Base-by-base conservation (phyloP, 1,140 invertebrate genomes). In the Acyrthosiphon pisum region DNA sequence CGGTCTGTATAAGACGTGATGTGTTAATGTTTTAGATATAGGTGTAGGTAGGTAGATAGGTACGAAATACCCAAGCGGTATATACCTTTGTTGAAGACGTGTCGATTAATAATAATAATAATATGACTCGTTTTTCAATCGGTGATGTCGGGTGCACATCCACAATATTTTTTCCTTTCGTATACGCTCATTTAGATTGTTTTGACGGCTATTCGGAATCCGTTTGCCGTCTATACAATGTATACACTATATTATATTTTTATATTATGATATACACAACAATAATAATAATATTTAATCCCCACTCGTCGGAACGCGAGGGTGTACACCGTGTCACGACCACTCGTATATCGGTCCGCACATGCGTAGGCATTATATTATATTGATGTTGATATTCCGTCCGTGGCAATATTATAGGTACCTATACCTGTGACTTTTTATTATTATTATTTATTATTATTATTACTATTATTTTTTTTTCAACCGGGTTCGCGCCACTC, bases 61-160 rank as follows among this genome's bases (percentile, higher is more conserved):
- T 76, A n/a, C n/a, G 30, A 18, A n/a, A 30, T n/a, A 4, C 50
- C 22, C 50, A 14, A 30, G 56, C n/a, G 4, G 20, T 22, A 26
- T 83, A 23, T 23, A 83, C 76, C 76, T 83, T 83, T 83, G 35
- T 83, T 20, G 20, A 37, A 37, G 76, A 83, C 35, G 76, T 83
- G 76, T 83, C 76, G 76, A 83, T 81, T 81, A 37, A 35, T 68
- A 68, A 76, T 76, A 68, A 68, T 60, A 60, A 53, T 56, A 56
- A 68, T n/a, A 76, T 18, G 60, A 83, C 76, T 83, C 1, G 76
- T 8, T 37, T 20, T 83, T 35, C 2, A 23, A 37, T 83, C 7
- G 20, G 35, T 37, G 20, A 83, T 37, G 35, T 83, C n/a, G 35
- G 35, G 76, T 37, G 76, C 22, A 37, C 30, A 76, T 76, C 60